A percentile compares a stretch with the other conserved stretches of the same genome.
Conservation (phyloP, 2,797 vertebrate genomes). For the Pterois miles region DNA sequence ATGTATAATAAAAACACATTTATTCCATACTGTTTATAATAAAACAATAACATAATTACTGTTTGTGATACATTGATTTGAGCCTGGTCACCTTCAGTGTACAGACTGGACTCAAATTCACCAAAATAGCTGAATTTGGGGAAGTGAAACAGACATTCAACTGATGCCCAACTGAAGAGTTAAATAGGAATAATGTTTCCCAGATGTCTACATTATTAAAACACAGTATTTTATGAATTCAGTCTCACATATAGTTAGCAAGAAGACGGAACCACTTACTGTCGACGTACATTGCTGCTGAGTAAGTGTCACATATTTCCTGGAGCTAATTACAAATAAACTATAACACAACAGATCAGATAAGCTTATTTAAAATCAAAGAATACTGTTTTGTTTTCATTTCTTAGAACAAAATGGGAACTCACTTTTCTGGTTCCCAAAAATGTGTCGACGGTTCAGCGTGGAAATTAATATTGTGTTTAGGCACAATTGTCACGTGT, state of each 20-base stretch:
- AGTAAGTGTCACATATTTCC: neutral
- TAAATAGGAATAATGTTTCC: conserved; percentile 17
- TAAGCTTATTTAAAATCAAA: neutral
- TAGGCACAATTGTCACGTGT: neutral
- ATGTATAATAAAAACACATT: neutral
- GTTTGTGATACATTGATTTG: neutral
- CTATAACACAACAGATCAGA: neutral
- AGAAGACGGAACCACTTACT: neutral
- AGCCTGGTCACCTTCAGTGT: neutral
- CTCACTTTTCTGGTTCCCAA: neutral
- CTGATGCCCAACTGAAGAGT: conserved; percentile 29
- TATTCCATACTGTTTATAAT: neutral
- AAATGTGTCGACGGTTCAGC: neutral
- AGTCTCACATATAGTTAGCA: neutral
- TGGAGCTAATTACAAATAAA: neutral
- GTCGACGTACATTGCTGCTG: neutral
- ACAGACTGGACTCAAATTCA: conserved; percentile 20
- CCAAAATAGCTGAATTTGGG: conserved; percentile 29
- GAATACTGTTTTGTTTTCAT: neutral
- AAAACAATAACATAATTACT: neutral
- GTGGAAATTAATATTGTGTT: neutral
- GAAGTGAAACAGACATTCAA: conserved; percentile 55
- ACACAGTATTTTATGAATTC: neutral
- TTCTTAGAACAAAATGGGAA: neutral
- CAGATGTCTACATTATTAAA: neutral